phyloP scores from a whole-genome alignment of 2,888 invertebrate species.

The Rhagonycha lutea region DNA sequence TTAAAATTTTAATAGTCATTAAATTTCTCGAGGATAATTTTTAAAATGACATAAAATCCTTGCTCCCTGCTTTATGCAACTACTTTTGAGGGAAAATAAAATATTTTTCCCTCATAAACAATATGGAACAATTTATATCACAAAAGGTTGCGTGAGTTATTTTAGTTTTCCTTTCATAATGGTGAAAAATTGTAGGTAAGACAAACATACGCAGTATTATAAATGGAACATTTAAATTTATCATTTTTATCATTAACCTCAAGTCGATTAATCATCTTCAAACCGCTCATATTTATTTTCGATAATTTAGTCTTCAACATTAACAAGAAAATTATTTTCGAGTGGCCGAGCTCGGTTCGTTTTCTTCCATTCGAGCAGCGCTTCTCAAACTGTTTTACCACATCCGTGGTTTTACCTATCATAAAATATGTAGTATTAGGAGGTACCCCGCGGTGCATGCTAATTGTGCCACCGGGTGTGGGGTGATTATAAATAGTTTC shows the following conservation, averaged over 20 bases:
- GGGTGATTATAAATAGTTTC: background rate
- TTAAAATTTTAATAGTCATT: background rate
- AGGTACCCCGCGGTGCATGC: background rate
- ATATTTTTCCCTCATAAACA: background rate
- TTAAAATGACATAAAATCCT: background rate
- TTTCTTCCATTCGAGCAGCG: background rate
- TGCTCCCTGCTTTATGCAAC: background rate
- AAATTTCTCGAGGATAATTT: background rate
- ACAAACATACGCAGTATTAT: background rate
- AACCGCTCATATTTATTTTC: background rate
- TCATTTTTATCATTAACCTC: background rate
- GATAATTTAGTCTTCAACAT: background rate
- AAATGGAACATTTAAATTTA: background rate
- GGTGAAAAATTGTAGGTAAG: background rate
- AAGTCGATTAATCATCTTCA: background rate
- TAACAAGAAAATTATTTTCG: background rate
- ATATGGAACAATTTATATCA: background rate
- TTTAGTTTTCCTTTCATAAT: background rate
- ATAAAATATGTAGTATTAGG: background rate
- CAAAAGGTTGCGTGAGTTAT: background rate
- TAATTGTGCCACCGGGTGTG: background rate
- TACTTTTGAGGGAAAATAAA: background rate
- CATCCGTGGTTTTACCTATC: background rate
- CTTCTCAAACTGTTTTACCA: background rate
- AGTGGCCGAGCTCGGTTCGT: background rate